These are phyloP conservation scores for Hymenopus coronatus DNA, from an alignment of 2,888 invertebrate species.

Conservation along the genomic window DNA sequence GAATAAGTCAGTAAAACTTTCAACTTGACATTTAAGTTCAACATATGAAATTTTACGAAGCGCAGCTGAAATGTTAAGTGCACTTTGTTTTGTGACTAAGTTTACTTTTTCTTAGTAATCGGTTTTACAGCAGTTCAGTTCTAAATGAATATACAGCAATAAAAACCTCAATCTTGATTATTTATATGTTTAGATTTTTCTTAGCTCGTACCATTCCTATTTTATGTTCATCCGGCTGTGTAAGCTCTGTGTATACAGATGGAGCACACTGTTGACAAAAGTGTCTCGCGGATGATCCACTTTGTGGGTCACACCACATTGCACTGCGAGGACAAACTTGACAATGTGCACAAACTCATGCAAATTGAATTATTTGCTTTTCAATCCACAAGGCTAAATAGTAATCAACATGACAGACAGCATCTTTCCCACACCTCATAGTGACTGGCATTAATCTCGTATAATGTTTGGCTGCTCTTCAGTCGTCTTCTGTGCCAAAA, in stretches of 20 bases:
- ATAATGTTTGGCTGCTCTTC: background rate
- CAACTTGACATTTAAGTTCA: too few species aligned
- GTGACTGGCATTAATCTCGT: background rate
- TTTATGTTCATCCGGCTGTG: background rate
- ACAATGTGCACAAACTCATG: background rate
- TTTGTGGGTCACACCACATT: background rate
- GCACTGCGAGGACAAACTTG: background rate
- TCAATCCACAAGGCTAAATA: background rate
- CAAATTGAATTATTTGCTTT: background rate
- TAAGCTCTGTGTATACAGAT: background rate
- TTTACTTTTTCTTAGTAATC: too few species aligned
- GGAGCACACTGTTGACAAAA: background rate
- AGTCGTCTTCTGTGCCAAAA: background rate
- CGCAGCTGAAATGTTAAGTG: too few species aligned
- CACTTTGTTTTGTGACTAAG: too few species aligned
- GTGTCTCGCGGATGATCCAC: background rate
- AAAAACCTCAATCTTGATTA: too few species aligned
- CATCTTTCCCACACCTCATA: background rate
- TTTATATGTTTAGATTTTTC: too few species aligned
- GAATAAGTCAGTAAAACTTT: too few species aligned
- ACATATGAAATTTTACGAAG: too few species aligned
- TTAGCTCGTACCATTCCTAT: too few species aligned
- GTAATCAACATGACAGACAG: background rate
- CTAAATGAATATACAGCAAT: too few species aligned
- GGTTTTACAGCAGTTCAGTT: too few species aligned